phyloP scores from a whole-genome alignment of 1,140 invertebrate genomes.

The Andricus grossulariae region DNA sequence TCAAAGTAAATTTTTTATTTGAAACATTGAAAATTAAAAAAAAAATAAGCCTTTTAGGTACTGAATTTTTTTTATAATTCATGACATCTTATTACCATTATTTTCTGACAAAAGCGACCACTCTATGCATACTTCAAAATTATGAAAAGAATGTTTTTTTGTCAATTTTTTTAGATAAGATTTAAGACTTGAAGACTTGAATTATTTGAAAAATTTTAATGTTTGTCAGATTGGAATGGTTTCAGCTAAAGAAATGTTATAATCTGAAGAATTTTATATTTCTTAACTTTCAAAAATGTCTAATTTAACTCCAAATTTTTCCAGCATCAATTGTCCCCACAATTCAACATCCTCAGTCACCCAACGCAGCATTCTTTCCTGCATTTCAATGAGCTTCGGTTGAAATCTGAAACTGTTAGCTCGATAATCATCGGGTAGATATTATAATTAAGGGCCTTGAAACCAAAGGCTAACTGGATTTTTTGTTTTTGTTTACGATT shows the following conservation, averaged over 20 bases:
- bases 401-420: not conserved
- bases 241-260: not conserved
- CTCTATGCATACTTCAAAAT: too few species aligned
- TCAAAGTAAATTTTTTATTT: too few species aligned
- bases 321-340: conserved; percentile 58
- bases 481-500: not conserved
- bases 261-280: conserved; percentile 35
- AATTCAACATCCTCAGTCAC: conserved; percentile 56
- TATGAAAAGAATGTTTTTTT: too few species aligned
- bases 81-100: too few species aligned
- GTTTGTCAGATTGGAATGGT: not conserved
- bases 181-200: not conserved
- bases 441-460: conserved; percentile 42
- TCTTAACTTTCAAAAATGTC: conserved; percentile 27
- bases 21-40: too few species aligned
- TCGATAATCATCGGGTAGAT: conserved; percentile 23
- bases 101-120: too few species aligned
- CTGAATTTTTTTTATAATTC: too few species aligned
- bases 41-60: too few species aligned
- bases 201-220: not conserved
- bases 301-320: conserved; percentile 49
- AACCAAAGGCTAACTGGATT: not conserved
- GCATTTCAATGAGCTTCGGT: conserved; percentile 74
- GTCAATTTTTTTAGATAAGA: not conserved
- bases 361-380: conserved; percentile 68